These are phyloP conservation scores for Caenorhabditis japonica DNA, from an alignment of 2,888 invertebrate genomes.

Conservation along the genomic window DNA sequence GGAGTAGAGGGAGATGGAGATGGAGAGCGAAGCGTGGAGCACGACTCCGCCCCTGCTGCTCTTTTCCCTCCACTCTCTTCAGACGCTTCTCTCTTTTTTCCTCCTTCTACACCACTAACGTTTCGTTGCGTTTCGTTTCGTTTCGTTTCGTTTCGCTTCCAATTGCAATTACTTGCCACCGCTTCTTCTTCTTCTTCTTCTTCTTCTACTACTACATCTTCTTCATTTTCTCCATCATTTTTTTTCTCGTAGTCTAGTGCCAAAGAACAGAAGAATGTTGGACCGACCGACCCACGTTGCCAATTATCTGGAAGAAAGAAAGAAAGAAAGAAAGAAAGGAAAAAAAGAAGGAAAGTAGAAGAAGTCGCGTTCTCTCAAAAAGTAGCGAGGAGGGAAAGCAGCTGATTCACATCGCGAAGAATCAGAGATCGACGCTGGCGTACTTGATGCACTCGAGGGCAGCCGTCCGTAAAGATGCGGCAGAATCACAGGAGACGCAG, in stretches of 20 bases:
- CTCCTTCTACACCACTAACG: slow-evolving; percentile 9
- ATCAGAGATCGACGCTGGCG: slow-evolving; percentile 39
- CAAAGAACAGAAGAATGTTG: background rate
- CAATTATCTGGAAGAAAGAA: slow-evolving; percentile 24
- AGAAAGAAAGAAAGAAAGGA: background rate
- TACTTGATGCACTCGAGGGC: slow-evolving; percentile 29
- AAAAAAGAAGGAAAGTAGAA: slow-evolving; percentile 20
- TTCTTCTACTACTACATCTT: background rate
- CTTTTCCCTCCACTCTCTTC: slow-evolving; percentile 23
- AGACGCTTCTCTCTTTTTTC: slow-evolving; percentile 8
- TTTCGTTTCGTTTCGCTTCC: slow-evolving; percentile 13
- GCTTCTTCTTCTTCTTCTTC: background rate
- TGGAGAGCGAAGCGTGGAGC: slow-evolving; percentile 21
- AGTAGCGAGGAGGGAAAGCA: slow-evolving; percentile 8
- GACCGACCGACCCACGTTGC: slow-evolving; percentile 3
- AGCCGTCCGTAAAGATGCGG: background rate
- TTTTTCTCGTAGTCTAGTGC: slow-evolving; percentile 15
- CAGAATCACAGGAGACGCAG: slow-evolving; percentile 1
- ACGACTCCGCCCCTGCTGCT: slow-evolving; percentile 29
- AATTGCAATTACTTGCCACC: slow-evolving; percentile 43
- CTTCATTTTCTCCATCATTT: background rate
- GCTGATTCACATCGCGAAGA: slow-evolving; percentile 32
- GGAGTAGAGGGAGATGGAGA: slow-evolving; percentile 13
- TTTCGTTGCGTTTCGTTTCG: background rate
- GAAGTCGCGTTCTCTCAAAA: background rate